Evolutionary conservation across 1,140 invertebrate genomes (phyloP).

Genomic region (Ceratina japonica): DNA sequence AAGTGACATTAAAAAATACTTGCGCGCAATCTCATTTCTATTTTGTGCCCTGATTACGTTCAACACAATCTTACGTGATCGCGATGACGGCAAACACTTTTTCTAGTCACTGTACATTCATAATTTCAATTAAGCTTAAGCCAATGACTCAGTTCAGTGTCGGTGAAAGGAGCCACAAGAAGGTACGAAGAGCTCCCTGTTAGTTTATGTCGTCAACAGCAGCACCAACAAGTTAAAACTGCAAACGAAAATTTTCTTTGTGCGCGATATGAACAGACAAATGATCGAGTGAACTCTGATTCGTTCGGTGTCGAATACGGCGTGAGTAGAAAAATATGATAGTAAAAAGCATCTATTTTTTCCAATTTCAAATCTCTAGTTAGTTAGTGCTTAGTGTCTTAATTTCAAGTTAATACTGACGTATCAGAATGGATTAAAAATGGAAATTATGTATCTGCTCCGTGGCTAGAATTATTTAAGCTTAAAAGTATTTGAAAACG

Average conservation of each 20-base stretch:
- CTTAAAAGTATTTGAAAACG: background rate
- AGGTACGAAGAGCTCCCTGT: constrained; percentile 22
- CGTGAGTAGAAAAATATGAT: background rate
- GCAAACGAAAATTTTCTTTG: constrained; percentile 75
- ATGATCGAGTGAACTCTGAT: constrained; percentile 14
- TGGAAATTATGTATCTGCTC: background rate
- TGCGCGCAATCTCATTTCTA: no score
- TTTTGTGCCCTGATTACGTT: no score
- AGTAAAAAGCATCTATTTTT: background rate
- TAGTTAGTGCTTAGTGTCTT: no score
- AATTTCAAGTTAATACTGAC: no score
- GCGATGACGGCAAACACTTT: no score
- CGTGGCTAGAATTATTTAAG: background rate
- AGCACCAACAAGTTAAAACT: constrained; percentile 79
- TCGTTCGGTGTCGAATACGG: background rate
- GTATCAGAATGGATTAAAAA: no score
- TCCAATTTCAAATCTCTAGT: no score
- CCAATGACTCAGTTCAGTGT: constrained; percentile 25
- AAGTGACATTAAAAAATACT: no score
- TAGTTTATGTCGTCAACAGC: constrained; percentile 72
- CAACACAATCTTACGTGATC: no score
- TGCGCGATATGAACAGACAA: constrained; percentile 67
- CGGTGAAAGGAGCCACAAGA: constrained; percentile 26
- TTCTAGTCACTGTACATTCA: background rate
- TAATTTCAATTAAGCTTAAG: constrained; percentile 69